These are phyloP conservation scores for Zeuzera pyrina DNA, from an alignment of 2,888 invertebrate species.

Conservation along the genomic window DNA sequence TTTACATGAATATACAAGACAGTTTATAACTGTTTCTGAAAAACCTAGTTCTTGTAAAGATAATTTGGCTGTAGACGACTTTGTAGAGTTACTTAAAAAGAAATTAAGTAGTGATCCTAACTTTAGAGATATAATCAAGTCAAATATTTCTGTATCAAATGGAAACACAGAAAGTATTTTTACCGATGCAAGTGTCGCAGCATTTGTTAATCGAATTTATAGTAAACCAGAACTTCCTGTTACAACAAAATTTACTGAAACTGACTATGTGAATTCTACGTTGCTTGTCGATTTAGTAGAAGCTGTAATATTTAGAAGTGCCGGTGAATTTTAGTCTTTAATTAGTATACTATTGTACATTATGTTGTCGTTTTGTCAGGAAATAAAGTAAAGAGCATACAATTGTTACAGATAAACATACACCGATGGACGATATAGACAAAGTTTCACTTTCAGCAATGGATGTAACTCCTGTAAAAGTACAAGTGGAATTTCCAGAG, in stretches of 20 bases:
- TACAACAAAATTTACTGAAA: constrained; percentile 29
- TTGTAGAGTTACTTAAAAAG: constrained; percentile 48
- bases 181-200: constrained; percentile 44
- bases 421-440: constrained; percentile 20
- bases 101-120: constrained; percentile 45
- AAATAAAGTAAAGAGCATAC: background rate
- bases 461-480: constrained; percentile 39
- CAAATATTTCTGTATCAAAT: constrained; percentile 20
- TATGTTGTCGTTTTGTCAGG: no score
- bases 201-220: constrained; percentile 46
- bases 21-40: constrained; percentile 20
- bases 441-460: constrained; percentile 19
- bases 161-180: constrained; percentile 26
- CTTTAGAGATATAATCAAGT: constrained; percentile 41
- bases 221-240: constrained; percentile 39
- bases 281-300: constrained; percentile 58
- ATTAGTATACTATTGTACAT: background rate
- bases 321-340: constrained; percentile 29
- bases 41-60: constrained; percentile 37
- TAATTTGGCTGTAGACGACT: constrained; percentile 40
- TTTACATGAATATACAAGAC: constrained; percentile 30
- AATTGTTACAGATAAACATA: constrained; percentile 33
- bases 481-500: constrained; percentile 51
- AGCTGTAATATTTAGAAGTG: constrained; percentile 57
- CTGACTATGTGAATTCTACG: constrained; percentile 51